A percentile compares a stretch with the other conserved stretches of the same genome.
phyloP scores from a whole-genome alignment of 2,888 invertebrate species.

The Spisula subtruncata region DNA sequence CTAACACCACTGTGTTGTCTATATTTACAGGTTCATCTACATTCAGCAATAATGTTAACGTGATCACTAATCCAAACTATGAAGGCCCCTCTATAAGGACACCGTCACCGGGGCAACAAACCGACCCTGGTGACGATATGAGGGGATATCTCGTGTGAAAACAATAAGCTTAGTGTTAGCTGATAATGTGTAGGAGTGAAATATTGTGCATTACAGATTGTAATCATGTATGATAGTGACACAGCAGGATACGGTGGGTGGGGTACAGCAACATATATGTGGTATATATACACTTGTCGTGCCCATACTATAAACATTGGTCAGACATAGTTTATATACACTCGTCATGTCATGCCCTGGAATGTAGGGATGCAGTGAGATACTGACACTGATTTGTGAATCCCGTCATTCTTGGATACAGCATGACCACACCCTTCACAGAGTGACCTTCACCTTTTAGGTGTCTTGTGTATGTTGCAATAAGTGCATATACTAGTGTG shows the following conservation, averaged over 20 bases:
- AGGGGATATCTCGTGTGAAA: slow-evolving; percentile 81
- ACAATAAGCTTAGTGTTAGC: not conserved
- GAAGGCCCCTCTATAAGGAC: slow-evolving; percentile 75
- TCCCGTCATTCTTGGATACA: not conserved
- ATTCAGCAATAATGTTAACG: slow-evolving; percentile 77
- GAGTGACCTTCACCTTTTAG: not conserved
- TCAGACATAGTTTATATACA: not conserved
- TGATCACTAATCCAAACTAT: slow-evolving; percentile 81
- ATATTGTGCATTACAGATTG: not conserved
- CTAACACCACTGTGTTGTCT: not conserved
- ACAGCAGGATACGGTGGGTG: not conserved
- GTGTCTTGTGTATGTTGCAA: not conserved
- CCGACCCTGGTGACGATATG: slow-evolving; percentile 77
- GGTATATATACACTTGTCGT: not conserved
- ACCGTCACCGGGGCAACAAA: slow-evolving; percentile 71
- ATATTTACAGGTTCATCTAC: slow-evolving; percentile 75
- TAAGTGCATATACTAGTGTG: not conserved
- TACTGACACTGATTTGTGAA: not conserved
- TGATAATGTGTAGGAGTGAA: not conserved
- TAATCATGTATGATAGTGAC: not conserved
- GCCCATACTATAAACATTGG: not conserved
- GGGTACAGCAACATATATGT: not conserved
- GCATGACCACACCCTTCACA: not conserved
- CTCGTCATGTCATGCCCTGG: not conserved
- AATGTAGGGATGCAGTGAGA: not conserved